Evolutionary conservation across 2,888 invertebrate genomes (phyloP).

Genomic region (Calameuta idolon): DNA sequence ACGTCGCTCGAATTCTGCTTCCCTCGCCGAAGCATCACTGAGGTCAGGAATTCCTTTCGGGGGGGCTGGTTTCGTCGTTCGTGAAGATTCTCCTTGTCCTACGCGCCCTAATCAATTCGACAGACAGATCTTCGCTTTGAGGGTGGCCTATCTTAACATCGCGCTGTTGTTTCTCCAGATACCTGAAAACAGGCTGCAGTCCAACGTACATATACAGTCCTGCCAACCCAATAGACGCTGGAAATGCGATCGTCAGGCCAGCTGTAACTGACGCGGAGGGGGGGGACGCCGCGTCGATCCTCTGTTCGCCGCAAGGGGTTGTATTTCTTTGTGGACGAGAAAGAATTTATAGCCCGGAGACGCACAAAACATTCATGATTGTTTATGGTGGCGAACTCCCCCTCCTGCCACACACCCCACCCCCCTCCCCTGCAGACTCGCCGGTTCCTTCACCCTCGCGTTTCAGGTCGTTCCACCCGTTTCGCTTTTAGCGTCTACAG

Average conservation of each 20-base stretch:
- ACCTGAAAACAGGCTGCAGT: neutral
- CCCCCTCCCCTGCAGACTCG: neutral
- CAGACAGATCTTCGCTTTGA: neutral
- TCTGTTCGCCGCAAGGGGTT: neutral
- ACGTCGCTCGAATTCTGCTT: neutral
- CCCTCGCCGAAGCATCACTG: neutral
- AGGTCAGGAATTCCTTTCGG: neutral
- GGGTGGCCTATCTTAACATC: neutral
- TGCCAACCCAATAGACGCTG: neutral
- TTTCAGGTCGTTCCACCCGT: neutral
- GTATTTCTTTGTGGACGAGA: slow-evolving; percentile 46
- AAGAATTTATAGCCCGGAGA: slow-evolving; percentile 49
- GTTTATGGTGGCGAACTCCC: slow-evolving; percentile 40
- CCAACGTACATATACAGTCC: neutral
- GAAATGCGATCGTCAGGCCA: neutral
- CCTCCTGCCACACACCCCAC: no score
- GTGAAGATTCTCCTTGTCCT: neutral
- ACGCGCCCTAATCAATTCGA: neutral
- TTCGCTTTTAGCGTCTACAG: neutral
- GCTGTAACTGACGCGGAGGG: neutral
- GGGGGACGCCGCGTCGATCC: neutral
- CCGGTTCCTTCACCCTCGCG: neutral
- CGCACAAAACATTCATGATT: slow-evolving; percentile 52
- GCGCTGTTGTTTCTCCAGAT: neutral
- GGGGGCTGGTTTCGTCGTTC: neutral